Conservation (phyloP, 2,797 vertebrate genomes). For the Trichosurus vulpecula region DNA sequence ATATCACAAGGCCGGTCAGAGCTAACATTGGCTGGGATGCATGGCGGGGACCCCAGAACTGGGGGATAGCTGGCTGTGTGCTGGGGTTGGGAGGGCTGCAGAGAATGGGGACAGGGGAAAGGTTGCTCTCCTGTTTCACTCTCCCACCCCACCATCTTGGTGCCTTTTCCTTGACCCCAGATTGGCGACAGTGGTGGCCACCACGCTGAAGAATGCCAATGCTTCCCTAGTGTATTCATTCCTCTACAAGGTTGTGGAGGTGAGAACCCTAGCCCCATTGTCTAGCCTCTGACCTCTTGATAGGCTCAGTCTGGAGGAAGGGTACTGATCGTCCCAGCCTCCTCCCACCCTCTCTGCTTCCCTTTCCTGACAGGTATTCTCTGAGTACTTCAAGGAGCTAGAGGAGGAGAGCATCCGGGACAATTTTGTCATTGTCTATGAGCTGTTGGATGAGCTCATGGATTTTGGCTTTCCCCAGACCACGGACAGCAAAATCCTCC, state of each 20-base stretch:
- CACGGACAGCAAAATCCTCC: conserved; percentile 96
- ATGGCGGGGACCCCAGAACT: not conserved
- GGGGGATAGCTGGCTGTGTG: not conserved
- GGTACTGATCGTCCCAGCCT: not conserved
- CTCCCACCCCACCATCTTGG: not conserved
- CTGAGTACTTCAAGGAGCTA: conserved; percentile 95
- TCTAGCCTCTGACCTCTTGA: not conserved
- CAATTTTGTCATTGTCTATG: conserved; percentile 96
- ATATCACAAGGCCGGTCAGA: not conserved
- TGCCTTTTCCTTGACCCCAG: conserved; percentile 83
- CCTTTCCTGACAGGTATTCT: conserved; percentile 89
- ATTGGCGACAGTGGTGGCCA: conserved; percentile 90
- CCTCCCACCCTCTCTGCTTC: fast-evolving
- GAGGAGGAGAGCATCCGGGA: conserved; percentile 97
- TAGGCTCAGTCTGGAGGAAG: not conserved
- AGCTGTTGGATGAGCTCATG: conserved; percentile 96
- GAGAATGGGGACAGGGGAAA: no score
- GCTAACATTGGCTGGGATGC: not conserved
- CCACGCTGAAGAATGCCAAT: conserved; percentile 94
- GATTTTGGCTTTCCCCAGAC: conserved; percentile 98
- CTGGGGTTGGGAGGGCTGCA: not conserved
- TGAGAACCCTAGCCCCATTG: conserved; percentile 76
- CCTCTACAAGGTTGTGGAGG: conserved; percentile 96
- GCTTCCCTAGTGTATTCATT: conserved; percentile 94
- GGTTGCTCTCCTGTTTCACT: no score